Conservation (phyloP, 2,888 invertebrate genomes). For the Cistogaster globosa region DNA sequence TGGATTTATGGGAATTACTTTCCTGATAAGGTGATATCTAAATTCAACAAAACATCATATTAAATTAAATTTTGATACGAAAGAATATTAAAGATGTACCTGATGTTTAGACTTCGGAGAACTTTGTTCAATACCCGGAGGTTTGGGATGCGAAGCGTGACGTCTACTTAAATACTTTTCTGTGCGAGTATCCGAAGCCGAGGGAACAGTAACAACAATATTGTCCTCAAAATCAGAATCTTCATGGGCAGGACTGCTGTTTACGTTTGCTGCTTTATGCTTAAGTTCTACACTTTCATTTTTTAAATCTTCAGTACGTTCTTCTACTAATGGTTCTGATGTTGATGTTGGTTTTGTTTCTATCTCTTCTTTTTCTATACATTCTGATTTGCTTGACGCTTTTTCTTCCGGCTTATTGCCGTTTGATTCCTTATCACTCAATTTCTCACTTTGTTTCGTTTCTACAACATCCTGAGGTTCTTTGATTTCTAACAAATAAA, state of each 20-base stretch:
- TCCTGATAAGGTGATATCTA: conserved; percentile 50
- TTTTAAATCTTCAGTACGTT: neutral
- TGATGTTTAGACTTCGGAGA: conserved; percentile 71
- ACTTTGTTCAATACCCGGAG: conserved; percentile 83
- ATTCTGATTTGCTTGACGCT: conserved; percentile 37
- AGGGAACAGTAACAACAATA: conserved; percentile 85
- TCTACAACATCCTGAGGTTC: conserved; percentile 9
- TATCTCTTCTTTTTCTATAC: conserved; percentile 19
- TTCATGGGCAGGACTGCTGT: conserved; percentile 78
- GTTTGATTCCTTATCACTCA: conserved; percentile 20
- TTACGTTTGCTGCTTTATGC: conserved; percentile 26
- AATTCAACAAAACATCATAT: conserved; percentile 28
- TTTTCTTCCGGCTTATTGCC: conserved; percentile 35
- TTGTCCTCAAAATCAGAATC: conserved; percentile 86
- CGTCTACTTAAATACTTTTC: conserved; percentile 73
- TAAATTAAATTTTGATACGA: neutral
- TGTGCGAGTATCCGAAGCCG: conserved; percentile 75
- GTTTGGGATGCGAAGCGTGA: conserved; percentile 79
- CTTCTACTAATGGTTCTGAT: neutral
- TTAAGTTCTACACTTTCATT: conserved; percentile 50
- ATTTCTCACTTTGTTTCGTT: conserved; percentile 33
- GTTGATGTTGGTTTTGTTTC: conserved; percentile 12
- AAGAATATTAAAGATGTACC: conserved; percentile 41
- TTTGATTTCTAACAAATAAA: conserved; percentile 21
- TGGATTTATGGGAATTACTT: conserved; percentile 52